Percentiles rank a stretch among this genome's conserved stretches.
Conservation (phyloP, 1,140 invertebrate genomes). For the Drosophila chauvacae region DNA sequence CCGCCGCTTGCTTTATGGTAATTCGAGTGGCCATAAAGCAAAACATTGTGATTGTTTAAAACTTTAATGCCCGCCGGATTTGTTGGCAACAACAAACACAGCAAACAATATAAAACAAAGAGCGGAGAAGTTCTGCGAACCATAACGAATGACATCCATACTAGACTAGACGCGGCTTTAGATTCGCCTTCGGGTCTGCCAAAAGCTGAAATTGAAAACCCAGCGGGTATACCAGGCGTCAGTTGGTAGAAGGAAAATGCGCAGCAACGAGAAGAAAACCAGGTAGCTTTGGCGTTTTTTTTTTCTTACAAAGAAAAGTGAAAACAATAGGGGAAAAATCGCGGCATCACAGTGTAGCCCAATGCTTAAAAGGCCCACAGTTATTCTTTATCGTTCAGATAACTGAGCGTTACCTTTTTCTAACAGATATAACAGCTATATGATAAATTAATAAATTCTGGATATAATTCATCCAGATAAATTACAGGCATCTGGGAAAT, state of each 20-base stretch:
- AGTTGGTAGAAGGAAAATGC: background rate
- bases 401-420: background rate
- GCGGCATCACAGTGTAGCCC: background rate
- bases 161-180: conserved; percentile 14
- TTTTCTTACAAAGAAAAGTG: background rate
- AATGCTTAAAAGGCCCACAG: background rate
- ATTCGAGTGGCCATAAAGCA: conserved; percentile 61
- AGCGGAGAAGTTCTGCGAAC: conserved; percentile 53
- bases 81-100: conserved; percentile 32
- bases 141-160: conserved; percentile 77
- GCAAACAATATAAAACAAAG: conserved; percentile 21
- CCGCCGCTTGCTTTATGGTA: conserved; percentile 45
- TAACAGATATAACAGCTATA: no score
- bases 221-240: background rate
- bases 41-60: conserved; percentile 65
- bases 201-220: conserved; percentile 12
- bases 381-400: background rate
- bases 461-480: no score
- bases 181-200: background rate
- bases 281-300: background rate
- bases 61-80: conserved; percentile 43
- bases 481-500: background rate
- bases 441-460: no score
- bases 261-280: background rate
- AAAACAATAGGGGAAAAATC: background rate